Evolutionary conservation across 1,140 invertebrate genomes (phyloP).

Genomic region (Pogonus chalceus): DNA sequence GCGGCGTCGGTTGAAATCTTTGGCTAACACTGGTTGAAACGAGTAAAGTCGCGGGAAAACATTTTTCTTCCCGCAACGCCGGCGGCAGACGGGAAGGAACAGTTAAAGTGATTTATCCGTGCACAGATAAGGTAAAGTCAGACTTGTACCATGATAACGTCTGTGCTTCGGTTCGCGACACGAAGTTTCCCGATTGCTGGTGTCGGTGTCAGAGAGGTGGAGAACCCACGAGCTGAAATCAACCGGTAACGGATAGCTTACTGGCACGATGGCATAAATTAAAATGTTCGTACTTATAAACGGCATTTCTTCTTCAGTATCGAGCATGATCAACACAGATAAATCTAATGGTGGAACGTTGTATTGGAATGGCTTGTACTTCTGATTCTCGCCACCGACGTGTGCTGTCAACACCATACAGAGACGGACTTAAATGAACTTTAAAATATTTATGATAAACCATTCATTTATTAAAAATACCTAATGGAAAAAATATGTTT

Average conservation of each 20-base stretch:
- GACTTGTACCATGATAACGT: background rate
- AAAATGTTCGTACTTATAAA: background rate
- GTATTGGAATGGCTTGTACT: no score
- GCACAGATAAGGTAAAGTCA: conserved; percentile 3
- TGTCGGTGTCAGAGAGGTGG: no score
- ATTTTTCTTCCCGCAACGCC: conserved; percentile 1
- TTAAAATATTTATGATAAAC: no score
- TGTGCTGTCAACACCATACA: no score
- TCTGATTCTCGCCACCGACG: no score
- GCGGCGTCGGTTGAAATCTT: background rate
- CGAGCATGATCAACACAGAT: conserved; percentile 31
- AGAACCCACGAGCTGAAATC: no score
- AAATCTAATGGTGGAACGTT: conserved; percentile 34
- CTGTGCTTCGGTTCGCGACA: background rate
- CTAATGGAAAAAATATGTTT: no score
- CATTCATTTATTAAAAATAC: no score
- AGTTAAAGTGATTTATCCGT: conserved; percentile 7
- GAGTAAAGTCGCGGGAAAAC: background rate
- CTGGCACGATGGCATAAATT: background rate
- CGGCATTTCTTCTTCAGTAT: conserved; percentile 1
- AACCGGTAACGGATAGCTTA: background rate
- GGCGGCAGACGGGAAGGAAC: background rate
- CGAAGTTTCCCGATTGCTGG: background rate
- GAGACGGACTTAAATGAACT: no score
- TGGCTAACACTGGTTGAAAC: background rate